Evolutionary conservation across 23 tunicate genomes (phyloP), one percentile per base, ranked within the genome.

Genomic region (Trididemnum nubilum): DNA sequence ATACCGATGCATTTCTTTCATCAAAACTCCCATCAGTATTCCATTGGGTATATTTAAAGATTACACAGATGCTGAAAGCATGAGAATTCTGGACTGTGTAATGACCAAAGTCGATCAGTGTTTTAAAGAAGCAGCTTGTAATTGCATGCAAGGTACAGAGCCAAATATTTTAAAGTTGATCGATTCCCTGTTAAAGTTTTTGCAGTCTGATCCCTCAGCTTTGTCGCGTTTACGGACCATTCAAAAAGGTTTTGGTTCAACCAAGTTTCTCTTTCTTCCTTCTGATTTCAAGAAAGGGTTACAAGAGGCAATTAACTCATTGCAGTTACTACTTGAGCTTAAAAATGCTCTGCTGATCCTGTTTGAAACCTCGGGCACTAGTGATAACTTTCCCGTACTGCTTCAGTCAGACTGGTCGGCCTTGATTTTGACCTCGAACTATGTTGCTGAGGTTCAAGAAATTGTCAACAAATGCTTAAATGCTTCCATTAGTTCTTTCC

Each of bases 311-410:
- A 5, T 61, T 4, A 61, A 61, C 5, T 61, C 67, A 4, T 61
- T 61, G 67, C 67, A 61, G 29, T 22, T 61, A 4, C 29, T 61
- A 5, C 4, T 26, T 4, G 67, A 61, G n/a, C 4, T 61, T 4
- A 61, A 61, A 25, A 61, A 22, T 22, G 67, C 67, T 61, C 29
- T 61, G 15, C n/a, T 61, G 67, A 61, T 61, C 4, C 67, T 61
- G 4, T 61, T 61, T 61, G 67, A 61, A 61, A 61, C 67, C 67
- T 61, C 67, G 5, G n/a, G 29, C n/a, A 61, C 29, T 21, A 61
- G 29, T 25, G 67, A 61, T 26, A 61, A 61, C 67, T 12, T 61
- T 61, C 67, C 67, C 26, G 26, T 61, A 12, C 26, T 61, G 27
- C 29, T 61, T 61, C 67, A 61, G 67, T 12, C 25, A 15, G 67